phyloP scores from a whole-genome alignment of 2,113 vertebrate species.

The Agapornis roseicollis region DNA sequence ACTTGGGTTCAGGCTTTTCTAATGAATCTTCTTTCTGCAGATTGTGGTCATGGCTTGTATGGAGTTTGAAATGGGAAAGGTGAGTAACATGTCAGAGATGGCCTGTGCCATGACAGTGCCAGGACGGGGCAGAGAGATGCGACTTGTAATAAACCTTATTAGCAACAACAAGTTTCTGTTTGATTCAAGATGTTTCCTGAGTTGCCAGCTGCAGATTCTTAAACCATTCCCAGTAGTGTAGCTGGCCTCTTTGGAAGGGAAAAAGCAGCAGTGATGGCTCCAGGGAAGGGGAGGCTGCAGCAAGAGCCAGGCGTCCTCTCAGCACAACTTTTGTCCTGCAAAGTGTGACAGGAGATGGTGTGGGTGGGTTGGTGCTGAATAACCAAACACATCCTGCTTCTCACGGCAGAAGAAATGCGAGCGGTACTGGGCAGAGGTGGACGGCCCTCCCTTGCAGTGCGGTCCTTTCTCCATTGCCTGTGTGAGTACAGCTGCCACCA shows the following conservation, averaged over 20 bases:
- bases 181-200: background rate
- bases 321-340: background rate
- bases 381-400: constrained; percentile 13
- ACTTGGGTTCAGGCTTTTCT: background rate
- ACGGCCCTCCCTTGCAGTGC: constrained; percentile 65
- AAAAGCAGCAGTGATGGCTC: background rate
- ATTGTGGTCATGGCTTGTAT: constrained; percentile 93
- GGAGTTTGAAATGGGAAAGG: constrained; percentile 98
- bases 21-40: constrained; percentile 64
- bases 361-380: background rate
- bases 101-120: background rate
- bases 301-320: background rate
- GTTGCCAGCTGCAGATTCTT: background rate
- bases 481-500: constrained; percentile 78
- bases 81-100: constrained; percentile 46
- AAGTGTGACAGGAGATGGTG: background rate
- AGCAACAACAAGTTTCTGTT: background rate
- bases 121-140: background rate
- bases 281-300: background rate
- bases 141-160: background rate
- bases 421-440: constrained; percentile 86
- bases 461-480: constrained; percentile 85
- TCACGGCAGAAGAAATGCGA: constrained; percentile 92
- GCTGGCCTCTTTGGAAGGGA: background rate
- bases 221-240: background rate